Conservation (phyloP, 1,140 invertebrate genomes). For the Bombus confusus region DNA sequence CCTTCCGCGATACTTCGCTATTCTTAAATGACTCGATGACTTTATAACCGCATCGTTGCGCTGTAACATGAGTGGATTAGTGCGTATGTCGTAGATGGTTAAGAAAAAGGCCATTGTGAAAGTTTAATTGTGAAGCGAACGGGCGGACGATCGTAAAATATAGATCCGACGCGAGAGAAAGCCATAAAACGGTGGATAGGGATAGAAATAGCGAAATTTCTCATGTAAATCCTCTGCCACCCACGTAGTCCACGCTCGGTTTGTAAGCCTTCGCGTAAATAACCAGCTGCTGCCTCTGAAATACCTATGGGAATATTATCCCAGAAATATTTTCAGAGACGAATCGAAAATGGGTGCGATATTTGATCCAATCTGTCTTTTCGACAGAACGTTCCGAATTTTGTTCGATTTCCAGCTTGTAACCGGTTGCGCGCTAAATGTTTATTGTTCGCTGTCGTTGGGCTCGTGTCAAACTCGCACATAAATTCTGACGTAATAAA, state of each 20-base stretch:
- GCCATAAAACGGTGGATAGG: not conserved
- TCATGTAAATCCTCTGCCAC: slow-evolving; percentile 58
- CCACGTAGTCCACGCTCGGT: slow-evolving; percentile 46
- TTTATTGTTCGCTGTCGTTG: not conserved
- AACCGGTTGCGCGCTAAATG: not conserved
- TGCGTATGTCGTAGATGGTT: not conserved
- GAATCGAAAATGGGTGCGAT: slow-evolving; percentile 25
- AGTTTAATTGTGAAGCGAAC: not conserved
- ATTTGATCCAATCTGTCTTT: slow-evolving; percentile 25
- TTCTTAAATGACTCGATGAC: too few relatives aligned
- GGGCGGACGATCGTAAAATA: not conserved
- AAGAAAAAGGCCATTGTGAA: not conserved
- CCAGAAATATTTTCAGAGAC: slow-evolving; percentile 47
- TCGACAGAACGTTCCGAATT: not conserved
- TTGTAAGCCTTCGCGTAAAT: slow-evolving; percentile 55
- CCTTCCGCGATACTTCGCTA: too few relatives aligned
- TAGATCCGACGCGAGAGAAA: slow-evolving; percentile 25
- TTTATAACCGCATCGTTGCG: too few relatives aligned
- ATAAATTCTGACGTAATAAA: not conserved
- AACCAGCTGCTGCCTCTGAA: slow-evolving; percentile 44
- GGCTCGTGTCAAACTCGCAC: not conserved
- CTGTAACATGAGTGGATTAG: not conserved
- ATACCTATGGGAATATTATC: slow-evolving; percentile 58
- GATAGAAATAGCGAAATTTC: slow-evolving; percentile 54
- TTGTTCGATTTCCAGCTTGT: not conserved